phyloP scores from a whole-genome alignment of 2,888 invertebrate genomes.

The Aphodius granarius region DNA sequence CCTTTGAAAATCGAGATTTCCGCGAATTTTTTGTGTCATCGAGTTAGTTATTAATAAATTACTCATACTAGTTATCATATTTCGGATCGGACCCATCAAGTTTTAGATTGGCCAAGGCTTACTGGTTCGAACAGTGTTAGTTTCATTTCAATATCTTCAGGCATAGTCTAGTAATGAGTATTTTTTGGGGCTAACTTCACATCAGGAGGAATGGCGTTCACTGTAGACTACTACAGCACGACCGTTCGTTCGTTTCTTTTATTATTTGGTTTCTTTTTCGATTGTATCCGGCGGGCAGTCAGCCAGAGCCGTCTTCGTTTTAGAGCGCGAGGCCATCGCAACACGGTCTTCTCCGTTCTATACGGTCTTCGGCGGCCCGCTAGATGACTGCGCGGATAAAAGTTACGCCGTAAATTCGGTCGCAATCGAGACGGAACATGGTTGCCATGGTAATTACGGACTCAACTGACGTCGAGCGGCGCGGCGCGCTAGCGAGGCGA shows the following conservation, averaged over 20 bases:
- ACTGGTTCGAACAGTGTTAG: too few relatives aligned
- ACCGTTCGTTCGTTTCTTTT: neutral
- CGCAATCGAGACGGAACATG: constrained; percentile 28
- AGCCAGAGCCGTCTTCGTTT: neutral
- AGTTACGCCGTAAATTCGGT: constrained; percentile 23
- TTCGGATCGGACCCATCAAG: too few relatives aligned
- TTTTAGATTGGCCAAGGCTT: too few relatives aligned
- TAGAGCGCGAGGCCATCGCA: neutral
- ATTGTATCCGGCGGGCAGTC: neutral
- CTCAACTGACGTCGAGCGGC: constrained; percentile 24
- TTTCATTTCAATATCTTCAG: too few relatives aligned
- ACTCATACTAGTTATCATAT: too few relatives aligned
- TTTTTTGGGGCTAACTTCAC: too few relatives aligned
- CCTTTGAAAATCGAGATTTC: too few relatives aligned
- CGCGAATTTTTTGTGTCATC: too few relatives aligned
- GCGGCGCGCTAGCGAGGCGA: neutral
- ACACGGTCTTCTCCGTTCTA: neutral
- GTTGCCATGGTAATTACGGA: constrained; percentile 30
- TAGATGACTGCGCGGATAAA: constrained; percentile 5
- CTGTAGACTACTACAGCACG: neutral
- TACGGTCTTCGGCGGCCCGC: constrained; percentile 1
- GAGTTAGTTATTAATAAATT: too few relatives aligned
- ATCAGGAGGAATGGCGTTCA: too few relatives aligned
- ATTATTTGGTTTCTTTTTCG: constrained; percentile 1
- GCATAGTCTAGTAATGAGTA: too few relatives aligned